Percentiles rank a stretch among this genome's conserved stretches.
These are phyloP conservation scores for Tridacna crocea DNA, from an alignment of 2,888 invertebrate genomes.

Conservation along the genomic window DNA sequence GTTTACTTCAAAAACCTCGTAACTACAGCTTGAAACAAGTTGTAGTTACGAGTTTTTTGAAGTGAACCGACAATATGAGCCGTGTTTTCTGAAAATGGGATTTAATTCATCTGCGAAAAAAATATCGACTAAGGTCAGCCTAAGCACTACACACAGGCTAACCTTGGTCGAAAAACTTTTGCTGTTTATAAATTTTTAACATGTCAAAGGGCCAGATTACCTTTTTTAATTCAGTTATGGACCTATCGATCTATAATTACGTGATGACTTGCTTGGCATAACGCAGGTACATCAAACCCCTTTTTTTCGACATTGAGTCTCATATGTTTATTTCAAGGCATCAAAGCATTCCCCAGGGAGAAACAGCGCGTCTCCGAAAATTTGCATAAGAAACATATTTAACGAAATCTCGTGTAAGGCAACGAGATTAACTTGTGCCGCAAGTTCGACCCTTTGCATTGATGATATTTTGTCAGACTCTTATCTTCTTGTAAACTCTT, in stretches of 20 bases:
- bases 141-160: neutral
- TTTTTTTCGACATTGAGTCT: too few species aligned
- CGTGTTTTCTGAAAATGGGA: neutral
- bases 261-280: too few species aligned
- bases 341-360: neutral
- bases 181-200: neutral
- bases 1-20: too few species aligned
- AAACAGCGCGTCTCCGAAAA: constrained; percentile 9
- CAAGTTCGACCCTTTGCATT: neutral
- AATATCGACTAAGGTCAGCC: neutral
- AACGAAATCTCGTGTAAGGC: constrained; percentile 10
- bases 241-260: neutral
- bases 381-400: constrained; percentile 27
- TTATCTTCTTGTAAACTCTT: neutral
- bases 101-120: neutral
- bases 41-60: too few species aligned
- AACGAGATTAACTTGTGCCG: constrained; percentile 13
- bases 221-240: too few species aligned
- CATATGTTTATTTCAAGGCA: constrained; percentile 9
- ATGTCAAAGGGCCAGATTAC: too few species aligned
- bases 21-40: too few species aligned
- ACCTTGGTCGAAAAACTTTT: neutral
- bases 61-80: too few species aligned
- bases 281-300: too few species aligned
- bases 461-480: neutral